Evolutionary conservation across 2,888 invertebrate genomes (phyloP), one percentile per base, ranked within the genome.

Genomic region (Apodemia mormo): DNA sequence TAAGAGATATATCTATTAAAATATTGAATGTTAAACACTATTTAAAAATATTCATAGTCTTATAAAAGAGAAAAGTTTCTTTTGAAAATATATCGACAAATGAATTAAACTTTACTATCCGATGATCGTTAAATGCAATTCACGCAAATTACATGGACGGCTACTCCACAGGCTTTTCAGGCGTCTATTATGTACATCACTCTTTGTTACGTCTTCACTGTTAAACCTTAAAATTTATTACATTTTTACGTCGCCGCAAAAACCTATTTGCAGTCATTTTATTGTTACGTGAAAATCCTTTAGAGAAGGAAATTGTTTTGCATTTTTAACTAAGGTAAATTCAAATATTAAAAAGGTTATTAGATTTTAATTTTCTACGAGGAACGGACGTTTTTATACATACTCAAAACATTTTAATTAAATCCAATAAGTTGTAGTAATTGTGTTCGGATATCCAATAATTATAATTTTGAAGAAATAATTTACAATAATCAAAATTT

Each of bases 151-250:
- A 71, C 67, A 72, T 72, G 61, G 37, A 49, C 45, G 70, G 67
- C 29, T 58, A 58, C 65, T 70, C 70, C 65, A 65, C 33, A 54
- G 65, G 66, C 65, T 70, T 61, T 37, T 67, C 65, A 72, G 65
- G 65, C 64, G 56, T 68, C 70, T 70, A 67, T 72, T 72, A 72
- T 70, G 65, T 49, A 67, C 65, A 56, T 49, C 40, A 56, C 67
- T 72, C 71, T 72, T 70, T 72, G 71, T 71, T 69, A 33, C 65
- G 49, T 40, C 64, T n/a, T 56, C 67, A 69, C 58, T 61, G 69
- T 69, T 69, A 49, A 58, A 64, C 43, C 45, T 45, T 61, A 64
- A 61, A 61, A 61, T 61, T 61, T 33, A 61, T 61, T 61, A 61
- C 61, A 61, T 61, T 61, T 61, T 61, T 61, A 61, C 61, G 29